Conservation (phyloP, 2,113 vertebrate genomes). For the Pedionomus torquatus region DNA sequence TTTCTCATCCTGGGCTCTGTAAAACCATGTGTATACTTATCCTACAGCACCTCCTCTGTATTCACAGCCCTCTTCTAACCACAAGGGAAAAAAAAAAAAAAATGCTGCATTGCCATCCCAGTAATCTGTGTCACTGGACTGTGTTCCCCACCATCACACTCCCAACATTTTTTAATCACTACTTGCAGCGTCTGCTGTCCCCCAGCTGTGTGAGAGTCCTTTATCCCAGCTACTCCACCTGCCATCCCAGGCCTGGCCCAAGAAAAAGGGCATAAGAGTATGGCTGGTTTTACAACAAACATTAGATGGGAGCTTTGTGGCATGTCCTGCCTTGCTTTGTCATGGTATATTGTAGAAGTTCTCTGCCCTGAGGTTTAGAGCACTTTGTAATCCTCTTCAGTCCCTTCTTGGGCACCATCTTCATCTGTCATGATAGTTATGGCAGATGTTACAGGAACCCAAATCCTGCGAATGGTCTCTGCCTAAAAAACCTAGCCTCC, state of each 20-base stretch:
- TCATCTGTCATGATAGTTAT: neutral
- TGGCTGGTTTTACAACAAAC: rapidly evolving
- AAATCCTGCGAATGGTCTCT: neutral
- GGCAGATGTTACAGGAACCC: neutral
- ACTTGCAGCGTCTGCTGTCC: neutral
- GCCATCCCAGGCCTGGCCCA: neutral
- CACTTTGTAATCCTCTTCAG: neutral
- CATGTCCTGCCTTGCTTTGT: neutral
- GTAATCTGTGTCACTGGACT: neutral
- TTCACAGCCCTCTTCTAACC: neutral
- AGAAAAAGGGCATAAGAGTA: neutral
- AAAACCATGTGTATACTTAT: neutral
- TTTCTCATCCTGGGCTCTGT: neutral
- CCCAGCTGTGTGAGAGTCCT: rapidly evolving
- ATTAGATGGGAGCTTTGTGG: rapidly evolving
- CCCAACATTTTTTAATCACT: neutral
- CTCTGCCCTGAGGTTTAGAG: neutral
- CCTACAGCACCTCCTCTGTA: neutral
- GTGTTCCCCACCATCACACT: neutral
- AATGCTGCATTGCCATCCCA: neutral
- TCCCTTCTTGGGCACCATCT: neutral
- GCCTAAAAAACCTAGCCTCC: neutral
- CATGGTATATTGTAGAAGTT: rapidly evolving
- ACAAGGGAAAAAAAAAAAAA: neutral
- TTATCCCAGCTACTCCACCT: neutral